Base-by-base conservation (phyloP, 2,888 invertebrate genomes). In the Aethes cnicana region DNA sequence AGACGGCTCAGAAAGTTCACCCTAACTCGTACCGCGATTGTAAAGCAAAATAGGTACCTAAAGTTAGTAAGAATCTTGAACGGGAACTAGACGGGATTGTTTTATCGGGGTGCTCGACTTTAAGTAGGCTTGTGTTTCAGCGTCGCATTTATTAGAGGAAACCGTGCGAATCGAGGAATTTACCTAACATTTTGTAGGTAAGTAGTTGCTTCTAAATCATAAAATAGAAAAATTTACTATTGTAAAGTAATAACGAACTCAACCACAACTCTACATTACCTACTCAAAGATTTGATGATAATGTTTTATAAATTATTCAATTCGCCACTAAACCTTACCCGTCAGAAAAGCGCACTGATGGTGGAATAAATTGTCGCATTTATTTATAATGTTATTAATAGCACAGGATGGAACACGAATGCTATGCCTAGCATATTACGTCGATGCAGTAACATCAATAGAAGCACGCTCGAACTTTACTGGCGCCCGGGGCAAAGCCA, bases 1-100 rank as follows among this genome's bases (percentile, higher is more conserved):
- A 71, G 72, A 71, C 72, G 66, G 63, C 68, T 68, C 65, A 60
- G 65, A 76, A 58, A 41, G 73, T 74, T 74, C 68, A 70, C 76
- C 78, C 75, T 33, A 46, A 32, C 39, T 46, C 37, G 25, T 44
- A 52, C 26, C 17, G 9, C 14, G 37, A 39, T 46, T 52, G 52
- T 52, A 46, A 46, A 52, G 52, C 52, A 46, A 46, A 52, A 52
- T 52, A n/a, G n/a, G n/a, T n/a, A 52, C 39, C 46, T 52, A 52
- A 52, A 52, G 44, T 52, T 52, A 26, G 52, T 46, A 52, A 46
- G 52, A 33, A 39, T 52, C 52, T 52, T 46, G 41, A 42, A 42
- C 28, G 37, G 39, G 32, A 52, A 46, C 39, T 52, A 39, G 39
- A 33, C 46, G 52, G 44, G 39, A 52, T 52, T 52, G 46, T 52